Evolutionary conservation across 2,888 invertebrate species (phyloP).

Genomic region (Anoplius nigerrimus): DNA sequence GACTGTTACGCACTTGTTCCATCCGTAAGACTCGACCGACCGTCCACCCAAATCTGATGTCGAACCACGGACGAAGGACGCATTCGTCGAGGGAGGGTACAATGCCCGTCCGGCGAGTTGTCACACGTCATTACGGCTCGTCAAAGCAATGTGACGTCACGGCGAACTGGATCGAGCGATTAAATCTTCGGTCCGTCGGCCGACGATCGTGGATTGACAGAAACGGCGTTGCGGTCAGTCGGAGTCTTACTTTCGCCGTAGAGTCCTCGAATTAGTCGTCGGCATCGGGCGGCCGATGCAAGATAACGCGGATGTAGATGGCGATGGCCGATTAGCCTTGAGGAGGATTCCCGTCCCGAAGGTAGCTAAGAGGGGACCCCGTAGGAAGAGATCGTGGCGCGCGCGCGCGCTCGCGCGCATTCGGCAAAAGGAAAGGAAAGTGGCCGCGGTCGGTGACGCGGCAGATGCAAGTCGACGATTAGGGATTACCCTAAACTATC

Average conservation of each 20-base stretch:
- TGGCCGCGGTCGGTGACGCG: conserved; percentile 63
- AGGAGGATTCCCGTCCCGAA: conserved; percentile 18
- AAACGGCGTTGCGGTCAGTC: conserved; percentile 48
- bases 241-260: conserved; percentile 62
- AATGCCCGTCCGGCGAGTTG: background rate
- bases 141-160: no score
- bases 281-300: conserved; percentile 61
- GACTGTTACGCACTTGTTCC: no score
- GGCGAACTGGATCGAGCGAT: no score
- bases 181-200: background rate
- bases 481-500: conserved; percentile 56
- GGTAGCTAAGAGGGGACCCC: conserved; percentile 8
- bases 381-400: background rate
- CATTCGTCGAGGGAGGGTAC: background rate
- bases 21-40: no score
- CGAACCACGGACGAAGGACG: no score
- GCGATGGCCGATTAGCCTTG: conserved; percentile 54
- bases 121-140: background rate
- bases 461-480: conserved; percentile 66
- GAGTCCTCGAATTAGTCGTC: conserved; percentile 71
- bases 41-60: no score
- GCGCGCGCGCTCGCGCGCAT: background rate
- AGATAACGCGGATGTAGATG: conserved; percentile 69
- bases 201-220: conserved; percentile 41
- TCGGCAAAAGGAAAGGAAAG: conserved; percentile 26